Evolutionary conservation across 2,888 invertebrate genomes (phyloP), one percentile per base, ranked within the genome.

Genomic region (Dysmachus trigonus): DNA sequence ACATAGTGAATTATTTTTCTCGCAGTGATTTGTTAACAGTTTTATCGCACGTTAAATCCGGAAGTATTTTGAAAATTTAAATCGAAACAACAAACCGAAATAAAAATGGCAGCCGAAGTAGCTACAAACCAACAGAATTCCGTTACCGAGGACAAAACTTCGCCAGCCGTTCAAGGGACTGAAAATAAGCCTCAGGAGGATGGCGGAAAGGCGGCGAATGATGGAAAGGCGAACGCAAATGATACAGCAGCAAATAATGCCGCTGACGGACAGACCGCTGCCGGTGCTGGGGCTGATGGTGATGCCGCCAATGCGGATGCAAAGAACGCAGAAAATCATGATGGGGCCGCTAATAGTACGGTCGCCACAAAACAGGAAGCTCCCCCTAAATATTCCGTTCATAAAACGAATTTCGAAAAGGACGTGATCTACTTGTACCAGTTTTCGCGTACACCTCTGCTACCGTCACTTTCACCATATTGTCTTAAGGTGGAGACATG

Each of bases 401-500:
- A 97, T 92, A 98, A 98, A 93, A 92, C 94, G 88, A 97, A 97
- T 93, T 98, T 95, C 91, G 97, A 98, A 91, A 97, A 97, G 93
- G 98, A 98, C 92, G 94, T 97, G 90, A 97, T 98, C 88, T 98
- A 98, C 93, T 93, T 98, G 92, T 98, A 98, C 93, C 98, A 98
- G 93, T 97, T 98, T 92, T 95, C 97, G 89, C 95, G 98, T 91
- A 97, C 97, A 89, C 97, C 97, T 89, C 93, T 96, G 91, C 93
- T 98, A 91, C 98, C 98, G 87, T 97, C 98, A 88, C 94, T 97
- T 90, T 98, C 98, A 89, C 97, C 98, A 87, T 98, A 96, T 93
- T 98, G 97, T 93, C 95, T 98, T 92, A 98, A 98, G 94, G 97
- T 98, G 90, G 98, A 98, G 94, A 97, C 98, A 90, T 98, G 98